phyloP scores from a whole-genome alignment of 2,797 vertebrate genomes.

The Sebastes hubbsi region DNA sequence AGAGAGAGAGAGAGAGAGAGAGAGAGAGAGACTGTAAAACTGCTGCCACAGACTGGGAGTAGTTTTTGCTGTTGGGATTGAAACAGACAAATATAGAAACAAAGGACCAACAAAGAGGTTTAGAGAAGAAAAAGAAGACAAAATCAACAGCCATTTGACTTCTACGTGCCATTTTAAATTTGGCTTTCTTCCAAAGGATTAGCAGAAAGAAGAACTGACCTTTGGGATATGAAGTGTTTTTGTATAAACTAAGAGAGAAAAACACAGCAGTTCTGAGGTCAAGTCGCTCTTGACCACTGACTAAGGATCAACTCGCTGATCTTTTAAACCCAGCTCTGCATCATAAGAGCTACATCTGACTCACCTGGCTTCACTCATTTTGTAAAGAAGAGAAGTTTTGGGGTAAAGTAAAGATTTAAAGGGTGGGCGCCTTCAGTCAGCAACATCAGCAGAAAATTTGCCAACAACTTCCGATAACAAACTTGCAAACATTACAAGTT shows the following conservation, averaged over 20 bases:
- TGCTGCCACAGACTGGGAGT: conserved; percentile 52
- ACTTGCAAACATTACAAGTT: background rate
- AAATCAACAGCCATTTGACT: conserved; percentile 11
- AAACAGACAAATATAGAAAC: conserved; percentile 52
- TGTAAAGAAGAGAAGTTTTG: background rate
- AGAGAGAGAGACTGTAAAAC: conserved; percentile 50
- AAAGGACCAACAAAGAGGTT: conserved; percentile 20
- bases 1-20: conserved; percentile 46
- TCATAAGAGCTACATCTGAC: conserved; percentile 5
- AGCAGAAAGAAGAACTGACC: conserved; percentile 42
- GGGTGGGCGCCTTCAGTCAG: background rate
- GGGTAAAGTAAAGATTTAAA: background rate
- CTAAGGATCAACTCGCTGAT: conserved; percentile 39
- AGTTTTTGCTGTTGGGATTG: conserved; percentile 39
- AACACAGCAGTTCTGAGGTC: conserved; percentile 38
- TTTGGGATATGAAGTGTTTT: conserved; percentile 61
- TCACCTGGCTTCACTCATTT: background rate
- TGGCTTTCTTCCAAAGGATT: conserved; percentile 55
- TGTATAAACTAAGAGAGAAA: conserved; percentile 30
- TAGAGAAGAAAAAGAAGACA: conserved; percentile 36
- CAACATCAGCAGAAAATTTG: background rate
- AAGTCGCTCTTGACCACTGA: conserved; percentile 19
- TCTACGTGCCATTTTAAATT: conserved; percentile 36
- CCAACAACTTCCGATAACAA: background rate
- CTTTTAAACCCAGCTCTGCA: conserved; percentile 6